Evolutionary conservation across 2,888 invertebrate species (phyloP), one percentile per base, ranked within the genome.

Genomic region (Epistrophe eligans): DNA sequence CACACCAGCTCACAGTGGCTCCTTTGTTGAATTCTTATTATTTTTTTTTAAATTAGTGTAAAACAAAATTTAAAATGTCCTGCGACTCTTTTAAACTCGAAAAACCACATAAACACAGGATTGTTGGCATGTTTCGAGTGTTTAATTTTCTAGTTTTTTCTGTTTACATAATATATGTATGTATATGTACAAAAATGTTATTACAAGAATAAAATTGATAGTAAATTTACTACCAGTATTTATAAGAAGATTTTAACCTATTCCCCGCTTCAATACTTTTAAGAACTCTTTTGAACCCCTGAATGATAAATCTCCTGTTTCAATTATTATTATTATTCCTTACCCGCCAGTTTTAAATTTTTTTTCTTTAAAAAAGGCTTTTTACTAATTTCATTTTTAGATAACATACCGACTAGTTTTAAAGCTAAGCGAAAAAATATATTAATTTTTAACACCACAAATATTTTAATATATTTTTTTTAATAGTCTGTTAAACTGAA

Each of bases 261-360:
- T 17, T 57, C 35, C 48, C 66, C 35, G 66, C 66, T 66, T 50
- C 3, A 48, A 45, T n/a, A 45, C 6, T 66, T 19, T 35, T 57
- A 57, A 57, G 35, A 38, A 24, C 15, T 60, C 10, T 19, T 38
- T 60, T 60, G 0, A 19, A 15, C n/a, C 28, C 32, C 0, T 66
- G 43, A 50, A 32, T 45, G 50, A 6, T 67, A 45, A 67, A 67
- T 67, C 67, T 67, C 67, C 50, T 50, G 67, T 67, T 67, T 67
- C 50, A 50, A 67, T 35, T 24, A 24, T 24, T 24, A 1, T 58
- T 58, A 17, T 38, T 38, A 58, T 50, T 50, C 50, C 50, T 38
- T 67, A 15, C 43, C 24, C 19, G 35, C 50, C 13, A 15, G 10
- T 19, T 28, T 43, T 24, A 0, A 24, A 13, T 43, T 17, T 35